Conservation (phyloP, 2,888 invertebrate genomes). For the Steinernema carpocapsae region DNA sequence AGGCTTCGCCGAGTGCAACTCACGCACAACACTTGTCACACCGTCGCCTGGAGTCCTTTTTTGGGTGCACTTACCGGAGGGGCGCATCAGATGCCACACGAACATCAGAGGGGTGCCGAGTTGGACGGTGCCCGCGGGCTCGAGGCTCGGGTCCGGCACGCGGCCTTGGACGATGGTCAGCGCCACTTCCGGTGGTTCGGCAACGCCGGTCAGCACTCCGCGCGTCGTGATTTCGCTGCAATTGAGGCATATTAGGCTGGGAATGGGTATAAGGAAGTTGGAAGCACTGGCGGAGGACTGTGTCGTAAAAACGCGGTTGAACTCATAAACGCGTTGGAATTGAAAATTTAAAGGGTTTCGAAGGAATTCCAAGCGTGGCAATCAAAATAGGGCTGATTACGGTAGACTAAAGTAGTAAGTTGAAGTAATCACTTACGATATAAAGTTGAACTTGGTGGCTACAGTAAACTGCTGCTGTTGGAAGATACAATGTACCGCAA, state of each 20-base stretch:
- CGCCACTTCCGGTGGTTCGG: constrained; percentile 40
- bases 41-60: neutral
- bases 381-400: too few relatives aligned
- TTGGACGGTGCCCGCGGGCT: constrained; percentile 40
- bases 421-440: constrained; percentile 40
- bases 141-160: constrained; percentile 41
- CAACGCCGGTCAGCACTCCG: constrained; percentile 42
- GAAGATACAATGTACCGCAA: constrained; percentile 56
- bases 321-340: neutral
- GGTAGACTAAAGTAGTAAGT: too few relatives aligned
- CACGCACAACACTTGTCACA: neutral
- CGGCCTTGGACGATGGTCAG: constrained; percentile 46
- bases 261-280: neutral
- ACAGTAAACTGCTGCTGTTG: constrained; percentile 48
- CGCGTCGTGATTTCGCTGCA: constrained; percentile 50
- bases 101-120: constrained; percentile 53
- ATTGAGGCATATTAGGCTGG: neutral
- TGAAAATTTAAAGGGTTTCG: too few relatives aligned
- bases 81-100: constrained; percentile 46
- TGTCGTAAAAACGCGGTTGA: constrained; percentile 1
- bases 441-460: constrained; percentile 48
- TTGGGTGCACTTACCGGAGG: constrained; percentile 41
- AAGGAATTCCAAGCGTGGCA: too few relatives aligned
- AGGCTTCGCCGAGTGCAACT: constrained; percentile 9
- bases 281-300: neutral